A percentile compares a stretch with the other conserved stretches of the same genome.
These are phyloP conservation scores for Spongilla lacustris DNA, from an alignment of 37 sponge, comb jelly and placozoan species.

Conservation along the genomic window DNA sequence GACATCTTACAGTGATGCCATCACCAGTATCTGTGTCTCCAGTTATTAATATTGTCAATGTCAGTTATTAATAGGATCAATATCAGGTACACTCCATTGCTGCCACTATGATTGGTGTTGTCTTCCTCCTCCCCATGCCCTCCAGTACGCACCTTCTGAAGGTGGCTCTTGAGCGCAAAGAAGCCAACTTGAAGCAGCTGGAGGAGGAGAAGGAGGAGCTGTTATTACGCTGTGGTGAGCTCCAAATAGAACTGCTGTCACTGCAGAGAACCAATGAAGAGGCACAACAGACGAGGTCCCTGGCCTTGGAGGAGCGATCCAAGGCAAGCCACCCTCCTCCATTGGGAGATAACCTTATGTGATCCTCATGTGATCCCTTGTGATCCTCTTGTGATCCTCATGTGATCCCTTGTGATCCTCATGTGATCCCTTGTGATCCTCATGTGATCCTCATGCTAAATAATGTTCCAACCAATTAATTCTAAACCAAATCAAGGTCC, in stretches of 20 bases:
- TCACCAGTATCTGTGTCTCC: too few species aligned
- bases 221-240: slow-evolving; percentile 7
- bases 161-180: slow-evolving; percentile 30
- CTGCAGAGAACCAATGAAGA: slow-evolving; percentile 41
- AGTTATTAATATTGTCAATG: too few species aligned
- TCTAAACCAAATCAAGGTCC: too few species aligned
- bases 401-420: too few species aligned
- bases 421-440: too few species aligned
- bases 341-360: too few species aligned
- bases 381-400: too few species aligned
- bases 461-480: too few species aligned
- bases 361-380: too few species aligned
- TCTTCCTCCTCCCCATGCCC: neutral
- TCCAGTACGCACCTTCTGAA: slow-evolving; percentile 46
- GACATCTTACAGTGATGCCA: too few species aligned
- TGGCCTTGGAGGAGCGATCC: slow-evolving; percentile 57
- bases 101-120: neutral
- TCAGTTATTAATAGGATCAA: too few species aligned
- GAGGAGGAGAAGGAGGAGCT: slow-evolving; percentile 25
- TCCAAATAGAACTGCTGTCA: slow-evolving; percentile 14
- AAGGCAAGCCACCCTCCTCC: slow-evolving; percentile 19
- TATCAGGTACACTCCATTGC: neutral
- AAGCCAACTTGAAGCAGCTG: neutral
- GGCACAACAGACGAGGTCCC: slow-evolving; percentile 19
- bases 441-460: too few species aligned